Percentiles rank a stretch among this genome's conserved stretches.
phyloP scores from a whole-genome alignment of 2,113 vertebrate genomes.

The Carassius auratus region DNA sequence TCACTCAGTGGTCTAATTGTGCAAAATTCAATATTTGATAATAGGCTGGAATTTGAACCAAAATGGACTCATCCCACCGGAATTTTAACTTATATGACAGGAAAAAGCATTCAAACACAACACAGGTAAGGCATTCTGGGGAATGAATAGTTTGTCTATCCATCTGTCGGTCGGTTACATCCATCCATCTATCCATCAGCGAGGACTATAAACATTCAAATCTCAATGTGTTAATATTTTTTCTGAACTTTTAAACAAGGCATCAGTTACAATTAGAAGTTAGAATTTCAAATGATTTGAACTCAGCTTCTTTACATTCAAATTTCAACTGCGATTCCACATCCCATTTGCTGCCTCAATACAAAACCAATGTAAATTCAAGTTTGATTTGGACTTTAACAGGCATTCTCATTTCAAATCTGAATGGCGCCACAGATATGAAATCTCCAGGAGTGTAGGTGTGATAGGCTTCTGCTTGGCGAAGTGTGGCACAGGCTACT shows the following conservation, averaged over 20 bases:
- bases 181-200: background rate
- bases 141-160: background rate
- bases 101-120: too few relatives aligned
- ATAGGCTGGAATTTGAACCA: background rate
- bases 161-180: background rate
- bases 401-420: background rate
- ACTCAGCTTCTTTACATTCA: background rate
- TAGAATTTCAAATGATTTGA: background rate
- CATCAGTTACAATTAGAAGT: too few relatives aligned
- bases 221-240: too few relatives aligned
- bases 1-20: background rate
- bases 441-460: conserved; percentile 15
- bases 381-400: background rate
- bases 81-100: too few relatives aligned
- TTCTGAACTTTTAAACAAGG: too few relatives aligned
- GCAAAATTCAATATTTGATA: background rate
- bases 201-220: too few relatives aligned
- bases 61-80: too few relatives aligned
- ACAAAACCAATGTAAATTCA: background rate
- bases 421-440: background rate
- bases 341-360: background rate
- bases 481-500: conserved; percentile 5
- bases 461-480: background rate
- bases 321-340: background rate
- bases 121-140: too few relatives aligned